phyloP scores from a whole-genome alignment of 2,888 invertebrate genomes.

The Drosophila pseudotakahashii region DNA sequence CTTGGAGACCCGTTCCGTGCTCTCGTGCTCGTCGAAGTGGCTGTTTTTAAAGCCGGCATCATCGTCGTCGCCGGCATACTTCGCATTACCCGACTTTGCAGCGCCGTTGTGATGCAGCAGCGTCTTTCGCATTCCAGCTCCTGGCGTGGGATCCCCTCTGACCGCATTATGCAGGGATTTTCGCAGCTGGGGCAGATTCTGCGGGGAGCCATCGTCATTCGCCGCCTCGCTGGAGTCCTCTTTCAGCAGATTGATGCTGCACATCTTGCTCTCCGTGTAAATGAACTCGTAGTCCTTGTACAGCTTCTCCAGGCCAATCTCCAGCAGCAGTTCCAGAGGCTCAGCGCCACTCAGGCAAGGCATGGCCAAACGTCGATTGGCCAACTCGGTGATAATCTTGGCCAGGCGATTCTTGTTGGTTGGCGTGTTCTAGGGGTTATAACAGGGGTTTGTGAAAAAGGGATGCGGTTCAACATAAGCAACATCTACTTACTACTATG shows the following conservation, averaged over 20 bases:
- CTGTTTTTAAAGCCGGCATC: conserved; percentile 82
- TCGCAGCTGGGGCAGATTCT: conserved; percentile 75
- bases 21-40: conserved; percentile 75
- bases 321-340: conserved; percentile 83
- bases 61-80: conserved; percentile 60
- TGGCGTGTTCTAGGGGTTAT: conserved; percentile 83
- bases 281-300: conserved; percentile 84
- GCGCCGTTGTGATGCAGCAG: conserved; percentile 74
- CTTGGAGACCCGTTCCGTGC: conserved; percentile 74
- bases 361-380: conserved; percentile 83
- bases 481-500: conserved; percentile 83
- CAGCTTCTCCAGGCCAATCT: conserved; percentile 84
- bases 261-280: conserved; percentile 82
- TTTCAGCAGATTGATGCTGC: conserved; percentile 75
- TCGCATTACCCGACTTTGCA: conserved; percentile 41
- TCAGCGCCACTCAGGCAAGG: conserved; percentile 83
- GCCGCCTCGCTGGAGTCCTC: conserved; percentile 36
- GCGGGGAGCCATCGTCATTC: conserved; percentile 22
- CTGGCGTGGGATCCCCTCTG: conserved; percentile 53
- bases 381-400: conserved; percentile 83
- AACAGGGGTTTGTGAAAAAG: too few species aligned
- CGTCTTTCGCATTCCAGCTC: conserved; percentile 73
- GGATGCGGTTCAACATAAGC: too few species aligned
- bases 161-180: conserved; percentile 82
- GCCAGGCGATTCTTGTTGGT: conserved; percentile 83